phyloP scores from a whole-genome alignment of 2,113 vertebrate genomes.

The Phoenicopterus ruber region DNA sequence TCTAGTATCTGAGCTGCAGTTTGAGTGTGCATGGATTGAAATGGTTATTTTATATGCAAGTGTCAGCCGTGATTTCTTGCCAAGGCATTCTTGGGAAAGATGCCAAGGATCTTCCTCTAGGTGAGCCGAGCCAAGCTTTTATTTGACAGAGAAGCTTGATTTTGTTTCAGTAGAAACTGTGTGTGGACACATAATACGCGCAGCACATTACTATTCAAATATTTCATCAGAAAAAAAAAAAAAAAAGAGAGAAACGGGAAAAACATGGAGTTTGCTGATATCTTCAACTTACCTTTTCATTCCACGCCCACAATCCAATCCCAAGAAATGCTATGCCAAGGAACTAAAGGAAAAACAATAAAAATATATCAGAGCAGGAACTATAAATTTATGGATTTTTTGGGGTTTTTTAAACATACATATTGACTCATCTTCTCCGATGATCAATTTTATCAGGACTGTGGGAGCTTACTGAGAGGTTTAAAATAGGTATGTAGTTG shows the following conservation, averaged over 20 bases:
- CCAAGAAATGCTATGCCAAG: constrained; percentile 93
- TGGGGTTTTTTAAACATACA: not conserved
- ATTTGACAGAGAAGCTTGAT: not conserved
- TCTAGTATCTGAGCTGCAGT: not conserved
- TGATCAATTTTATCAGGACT: not conserved
- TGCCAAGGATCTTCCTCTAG: not conserved
- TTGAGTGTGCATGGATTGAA: not conserved
- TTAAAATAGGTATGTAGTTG: not conserved
- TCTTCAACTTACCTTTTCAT: constrained; percentile 87
- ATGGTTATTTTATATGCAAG: not conserved
- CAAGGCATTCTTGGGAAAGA: not conserved
- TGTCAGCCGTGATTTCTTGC: not conserved
- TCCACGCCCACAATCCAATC: constrained; percentile 96
- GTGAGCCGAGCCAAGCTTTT: not conserved
- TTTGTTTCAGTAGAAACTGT: not conserved
- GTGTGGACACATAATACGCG: not conserved
- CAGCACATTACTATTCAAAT: not conserved
- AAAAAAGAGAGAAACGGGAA: not conserved
- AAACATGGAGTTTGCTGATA: not conserved
- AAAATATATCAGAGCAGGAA: not conserved
- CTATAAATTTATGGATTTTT: not conserved
- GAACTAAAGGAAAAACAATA: constrained; percentile 78
- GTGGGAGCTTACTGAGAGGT: not conserved
- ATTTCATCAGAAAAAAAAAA: not conserved
- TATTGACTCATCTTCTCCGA: not conserved